Conservation (phyloP, 2,113 vertebrate genomes). For the Lophochroa leadbeateri region DNA sequence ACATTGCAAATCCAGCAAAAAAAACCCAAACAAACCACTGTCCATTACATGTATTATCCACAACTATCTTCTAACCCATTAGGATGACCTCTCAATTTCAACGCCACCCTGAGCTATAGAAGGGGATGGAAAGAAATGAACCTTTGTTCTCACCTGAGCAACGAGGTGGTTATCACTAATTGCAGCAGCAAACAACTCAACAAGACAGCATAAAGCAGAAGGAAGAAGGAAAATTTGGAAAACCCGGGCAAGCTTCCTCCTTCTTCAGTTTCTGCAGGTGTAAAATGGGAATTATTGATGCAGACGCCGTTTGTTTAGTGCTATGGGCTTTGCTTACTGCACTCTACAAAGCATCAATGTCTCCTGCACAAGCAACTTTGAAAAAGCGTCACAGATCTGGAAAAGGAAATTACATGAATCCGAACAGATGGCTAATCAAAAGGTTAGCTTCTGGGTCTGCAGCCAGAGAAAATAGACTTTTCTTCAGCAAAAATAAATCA, state of each 20-base stretch:
- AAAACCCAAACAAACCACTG: not conserved
- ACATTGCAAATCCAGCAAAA: not conserved
- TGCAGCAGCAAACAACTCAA: not conserved
- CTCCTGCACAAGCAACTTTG: not conserved
- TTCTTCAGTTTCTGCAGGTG: not conserved
- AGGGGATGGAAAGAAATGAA: not conserved
- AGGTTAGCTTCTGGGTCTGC: not conserved
- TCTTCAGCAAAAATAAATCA: not conserved
- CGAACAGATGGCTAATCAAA: not conserved
- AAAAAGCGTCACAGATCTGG: not conserved
- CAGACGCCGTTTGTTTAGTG: not conserved
- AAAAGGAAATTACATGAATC: not conserved
- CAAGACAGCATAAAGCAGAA: not conserved
- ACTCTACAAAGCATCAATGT: not conserved
- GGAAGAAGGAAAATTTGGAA: not conserved
- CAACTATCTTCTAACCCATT: not conserved
- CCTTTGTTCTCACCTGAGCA: not conserved
- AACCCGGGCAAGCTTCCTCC: not conserved
- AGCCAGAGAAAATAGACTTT: not conserved
- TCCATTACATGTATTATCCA: accelerated
- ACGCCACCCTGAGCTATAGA: not conserved
- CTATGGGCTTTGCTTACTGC: not conserved
- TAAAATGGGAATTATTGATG: not conserved
- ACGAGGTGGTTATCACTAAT: not conserved
- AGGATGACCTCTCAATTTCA: not conserved